A percentile compares a stretch with the other conserved stretches of the same genome.
Conservation (phyloP, 2,797 vertebrate genomes). For the Zenarchopterus dispar region DNA sequence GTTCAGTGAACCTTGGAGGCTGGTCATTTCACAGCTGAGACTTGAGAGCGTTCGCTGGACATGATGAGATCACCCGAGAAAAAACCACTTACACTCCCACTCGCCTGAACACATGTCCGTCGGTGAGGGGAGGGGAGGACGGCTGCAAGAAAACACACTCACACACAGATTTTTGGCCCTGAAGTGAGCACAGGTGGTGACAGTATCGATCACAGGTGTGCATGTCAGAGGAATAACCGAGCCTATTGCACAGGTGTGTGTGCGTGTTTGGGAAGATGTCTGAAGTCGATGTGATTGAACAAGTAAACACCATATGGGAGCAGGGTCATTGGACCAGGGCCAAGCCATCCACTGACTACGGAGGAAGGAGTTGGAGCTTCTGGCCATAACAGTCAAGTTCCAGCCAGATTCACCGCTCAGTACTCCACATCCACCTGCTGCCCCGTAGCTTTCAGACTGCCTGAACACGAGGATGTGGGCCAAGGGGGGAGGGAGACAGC, state of each 20-base stretch:
- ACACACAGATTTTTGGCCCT: slow-evolving; percentile 50
- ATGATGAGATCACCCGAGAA: slow-evolving; percentile 59
- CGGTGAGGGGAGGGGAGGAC: slow-evolving; percentile 24
- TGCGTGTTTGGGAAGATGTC: slow-evolving; percentile 55
- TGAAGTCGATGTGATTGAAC: slow-evolving; percentile 70
- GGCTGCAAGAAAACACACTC: slow-evolving; percentile 32
- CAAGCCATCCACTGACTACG: slow-evolving; percentile 54
- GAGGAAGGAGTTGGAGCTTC: slow-evolving; percentile 20
- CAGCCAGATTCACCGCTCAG: slow-evolving; percentile 48
- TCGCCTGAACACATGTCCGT: slow-evolving; percentile 60
- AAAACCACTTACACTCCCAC: slow-evolving; percentile 53
- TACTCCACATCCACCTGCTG: slow-evolving; percentile 57
- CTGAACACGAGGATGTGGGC: slow-evolving; percentile 39
- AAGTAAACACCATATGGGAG: slow-evolving; percentile 78
- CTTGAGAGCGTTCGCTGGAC: slow-evolving; percentile 52
- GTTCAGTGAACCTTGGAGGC: slow-evolving; percentile 63
- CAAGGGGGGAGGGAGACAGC: slow-evolving; percentile 34
- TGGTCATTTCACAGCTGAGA: slow-evolving; percentile 69
- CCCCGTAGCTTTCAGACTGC: slow-evolving; percentile 43
- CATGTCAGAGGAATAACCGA: slow-evolving; percentile 54
- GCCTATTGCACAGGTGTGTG: slow-evolving; percentile 41
- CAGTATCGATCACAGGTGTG: slow-evolving; percentile 71
- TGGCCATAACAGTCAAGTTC: slow-evolving; percentile 37
- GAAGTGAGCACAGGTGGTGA: slow-evolving; percentile 64
- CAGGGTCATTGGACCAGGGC: slow-evolving; percentile 59